Conservation (phyloP, 2,797 vertebrate genomes). For the Microhierax caerulescens region DNA sequence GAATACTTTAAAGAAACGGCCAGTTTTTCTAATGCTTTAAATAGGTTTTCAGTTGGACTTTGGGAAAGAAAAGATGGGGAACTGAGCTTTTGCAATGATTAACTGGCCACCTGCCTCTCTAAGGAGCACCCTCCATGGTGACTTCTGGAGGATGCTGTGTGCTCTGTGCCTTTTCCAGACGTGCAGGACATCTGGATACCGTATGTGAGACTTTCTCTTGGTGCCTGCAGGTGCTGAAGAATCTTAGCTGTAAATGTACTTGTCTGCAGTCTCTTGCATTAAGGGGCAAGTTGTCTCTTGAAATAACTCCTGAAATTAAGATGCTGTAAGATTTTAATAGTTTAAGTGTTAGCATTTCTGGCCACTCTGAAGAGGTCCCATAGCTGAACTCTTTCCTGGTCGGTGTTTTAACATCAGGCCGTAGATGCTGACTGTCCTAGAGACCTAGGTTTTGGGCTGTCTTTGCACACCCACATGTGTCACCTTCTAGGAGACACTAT, state of each 20-base stretch:
- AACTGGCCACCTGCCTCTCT: neutral
- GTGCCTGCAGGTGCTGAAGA: neutral
- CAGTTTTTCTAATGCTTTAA: neutral
- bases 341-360: neutral
- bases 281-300: neutral
- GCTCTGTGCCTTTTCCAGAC: neutral
- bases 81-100: neutral
- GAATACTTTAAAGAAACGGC: neutral
- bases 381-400: neutral
- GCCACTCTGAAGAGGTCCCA: neutral
- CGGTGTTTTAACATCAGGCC: neutral
- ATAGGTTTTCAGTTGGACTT: neutral
- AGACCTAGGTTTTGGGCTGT: neutral
- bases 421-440: neutral
- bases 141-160: neutral
- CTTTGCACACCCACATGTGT: neutral
- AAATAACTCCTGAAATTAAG: neutral
- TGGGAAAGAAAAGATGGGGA: neutral
- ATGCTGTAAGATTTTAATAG: neutral
- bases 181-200: neutral
- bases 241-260: neutral
- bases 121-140: neutral
- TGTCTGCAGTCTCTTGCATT: neutral
- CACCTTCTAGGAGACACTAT: neutral
- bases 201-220: neutral